Percentiles rank a stretch among this genome's conserved stretches.
phyloP scores from a whole-genome alignment of 2,888 invertebrate genomes.

The Drosophila parthenogenetica region DNA sequence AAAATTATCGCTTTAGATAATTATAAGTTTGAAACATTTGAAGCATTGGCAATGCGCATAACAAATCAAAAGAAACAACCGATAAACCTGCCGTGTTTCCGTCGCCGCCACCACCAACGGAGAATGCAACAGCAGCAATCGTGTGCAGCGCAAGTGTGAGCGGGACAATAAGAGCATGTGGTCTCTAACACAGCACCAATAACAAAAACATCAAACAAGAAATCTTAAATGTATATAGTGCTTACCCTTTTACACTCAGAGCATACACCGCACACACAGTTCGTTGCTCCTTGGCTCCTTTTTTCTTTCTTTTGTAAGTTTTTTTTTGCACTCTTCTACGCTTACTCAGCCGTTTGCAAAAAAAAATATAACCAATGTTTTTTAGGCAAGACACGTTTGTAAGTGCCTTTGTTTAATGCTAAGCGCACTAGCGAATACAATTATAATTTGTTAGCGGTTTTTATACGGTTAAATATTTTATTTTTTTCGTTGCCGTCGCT shows the following conservation, averaged over 20 bases:
- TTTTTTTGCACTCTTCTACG: constrained; percentile 74
- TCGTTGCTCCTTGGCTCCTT: constrained; percentile 80
- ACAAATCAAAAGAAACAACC: constrained; percentile 39
- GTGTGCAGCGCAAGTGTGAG: constrained; percentile 39
- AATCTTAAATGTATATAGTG: constrained; percentile 62
- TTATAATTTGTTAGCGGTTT: constrained; percentile 32
- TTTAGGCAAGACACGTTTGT: constrained; percentile 48
- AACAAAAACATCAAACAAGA: constrained; percentile 60
- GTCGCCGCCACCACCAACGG: constrained; percentile 26
- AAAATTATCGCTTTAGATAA: constrained; percentile 10
- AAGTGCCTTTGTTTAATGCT: constrained; percentile 34
- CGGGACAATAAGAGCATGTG: constrained; percentile 55
- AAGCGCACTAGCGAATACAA: constrained; percentile 20
- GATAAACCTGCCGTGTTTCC: constrained; percentile 48
- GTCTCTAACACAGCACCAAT: constrained; percentile 36
- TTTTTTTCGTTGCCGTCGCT: constrained; percentile 42
- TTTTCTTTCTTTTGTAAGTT: constrained; percentile 63
- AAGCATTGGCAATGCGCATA: constrained; percentile 23
- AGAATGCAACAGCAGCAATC: constrained; percentile 51
- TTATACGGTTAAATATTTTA: constrained; percentile 25
- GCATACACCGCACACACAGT: constrained; percentile 74
- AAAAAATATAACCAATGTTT: constrained; percentile 53
- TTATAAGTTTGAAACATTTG: constrained; percentile 12
- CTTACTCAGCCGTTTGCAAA: constrained; percentile 72
- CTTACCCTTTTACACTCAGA: constrained; percentile 76